phyloP scores from a whole-genome alignment of 2,113 vertebrate genomes.

The Mirounga angustirostris region DNA sequence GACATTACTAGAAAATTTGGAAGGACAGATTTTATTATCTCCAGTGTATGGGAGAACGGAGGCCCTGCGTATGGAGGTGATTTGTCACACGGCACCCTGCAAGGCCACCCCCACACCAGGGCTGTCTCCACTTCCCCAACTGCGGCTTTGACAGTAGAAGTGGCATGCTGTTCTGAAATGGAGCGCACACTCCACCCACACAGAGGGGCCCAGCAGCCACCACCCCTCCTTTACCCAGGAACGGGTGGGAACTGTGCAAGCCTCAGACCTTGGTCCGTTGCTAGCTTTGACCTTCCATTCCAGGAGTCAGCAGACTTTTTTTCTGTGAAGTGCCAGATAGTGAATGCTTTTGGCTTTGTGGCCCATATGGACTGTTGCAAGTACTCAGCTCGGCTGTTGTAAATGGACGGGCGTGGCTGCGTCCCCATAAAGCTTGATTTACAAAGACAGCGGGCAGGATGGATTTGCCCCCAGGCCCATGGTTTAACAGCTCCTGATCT shows the following conservation, averaged over 20 bases:
- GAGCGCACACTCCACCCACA: not conserved
- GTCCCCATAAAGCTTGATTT: not conserved
- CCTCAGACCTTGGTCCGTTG: not conserved
- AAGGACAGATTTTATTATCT: slow-evolving; percentile 38
- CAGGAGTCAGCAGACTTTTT: not conserved
- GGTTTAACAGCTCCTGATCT: not conserved
- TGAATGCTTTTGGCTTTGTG: not conserved
- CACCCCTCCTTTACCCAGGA: not conserved
- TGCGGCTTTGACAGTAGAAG: rapidly evolving
- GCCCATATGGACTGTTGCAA: not conserved
- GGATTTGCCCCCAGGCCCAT: not conserved
- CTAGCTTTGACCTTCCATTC: not conserved
- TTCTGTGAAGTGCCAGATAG: not conserved
- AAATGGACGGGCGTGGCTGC: not conserved
- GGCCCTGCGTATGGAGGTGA: not conserved
- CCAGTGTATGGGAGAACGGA: not conserved
- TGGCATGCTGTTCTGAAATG: not conserved
- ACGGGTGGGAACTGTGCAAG: not conserved
- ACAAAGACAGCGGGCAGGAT: not conserved
- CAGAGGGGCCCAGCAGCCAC: not conserved
- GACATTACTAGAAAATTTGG: not conserved
- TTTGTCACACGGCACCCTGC: not conserved
- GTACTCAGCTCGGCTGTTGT: not conserved
- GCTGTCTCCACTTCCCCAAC: not conserved
- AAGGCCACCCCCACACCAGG: not conserved